phyloP scores from a whole-genome alignment of 2,888 invertebrate genomes.

The Caenorhabditis imperialis region DNA sequence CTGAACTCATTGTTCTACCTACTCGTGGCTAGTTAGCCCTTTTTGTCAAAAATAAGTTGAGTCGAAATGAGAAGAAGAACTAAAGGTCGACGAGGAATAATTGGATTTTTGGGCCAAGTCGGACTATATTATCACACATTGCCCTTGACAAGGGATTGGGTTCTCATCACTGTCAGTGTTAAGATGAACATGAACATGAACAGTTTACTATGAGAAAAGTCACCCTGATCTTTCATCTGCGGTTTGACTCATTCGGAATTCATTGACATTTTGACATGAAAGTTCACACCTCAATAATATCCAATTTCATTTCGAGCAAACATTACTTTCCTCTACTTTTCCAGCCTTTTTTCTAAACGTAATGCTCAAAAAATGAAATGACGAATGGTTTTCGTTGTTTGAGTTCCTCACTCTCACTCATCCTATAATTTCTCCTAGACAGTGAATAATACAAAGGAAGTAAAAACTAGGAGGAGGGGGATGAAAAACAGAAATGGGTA shows the following conservation, averaged over 20 bases:
- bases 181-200: not conserved
- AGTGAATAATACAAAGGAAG: constrained; percentile 1
- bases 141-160: constrained; percentile 35
- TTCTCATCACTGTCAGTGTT: too few relatives aligned
- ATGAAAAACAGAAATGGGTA: too few relatives aligned
- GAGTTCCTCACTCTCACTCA: too few relatives aligned
- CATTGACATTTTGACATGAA: too few relatives aligned
- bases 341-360: constrained; percentile 8
- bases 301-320: too few relatives aligned
- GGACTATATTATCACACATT: constrained; percentile 15
- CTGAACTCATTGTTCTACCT: constrained; percentile 41
- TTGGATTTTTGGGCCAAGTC: not conserved
- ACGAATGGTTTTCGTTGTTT: too few relatives aligned
- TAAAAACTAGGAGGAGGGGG: constrained; percentile 5
- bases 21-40: not conserved
- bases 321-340: too few relatives aligned
- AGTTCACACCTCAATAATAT: too few relatives aligned
- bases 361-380: constrained; percentile 18
- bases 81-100: too few relatives aligned
- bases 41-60: constrained; percentile 1
- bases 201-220: constrained; percentile 37
- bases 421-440: not conserved
- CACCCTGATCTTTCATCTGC: not conserved
- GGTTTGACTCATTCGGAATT: not conserved
- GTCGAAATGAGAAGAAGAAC: not conserved